Evolutionary conservation across 2,113 vertebrate genomes (phyloP), one percentile per base, ranked within the genome.

Genomic region (Tupaia tana): DNA sequence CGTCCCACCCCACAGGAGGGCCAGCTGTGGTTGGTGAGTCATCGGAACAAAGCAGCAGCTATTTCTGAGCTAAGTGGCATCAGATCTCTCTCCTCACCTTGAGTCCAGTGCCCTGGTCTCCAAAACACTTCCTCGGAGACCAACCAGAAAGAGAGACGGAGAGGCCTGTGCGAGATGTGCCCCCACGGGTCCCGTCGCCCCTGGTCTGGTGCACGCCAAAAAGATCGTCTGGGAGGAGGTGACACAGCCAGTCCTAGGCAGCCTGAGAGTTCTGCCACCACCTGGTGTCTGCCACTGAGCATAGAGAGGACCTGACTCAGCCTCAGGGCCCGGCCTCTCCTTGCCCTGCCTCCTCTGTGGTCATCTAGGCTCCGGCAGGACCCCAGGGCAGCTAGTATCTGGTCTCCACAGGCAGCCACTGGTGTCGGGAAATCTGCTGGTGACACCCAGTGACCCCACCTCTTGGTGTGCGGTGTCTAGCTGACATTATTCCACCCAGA

Each of bases 61-160:
- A 91, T 95, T 97, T 97, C 94, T 83, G 94, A 97, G 71, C 88
- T 59, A 20, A 81, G 12, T 67, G 25, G 64, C 73, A 93, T 88
- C 70, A 0, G 19, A 86, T 93, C 93, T 70, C 88, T 83, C 43
- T 82, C 78, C 85, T 96, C 94, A 96, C 94, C 94, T 96, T 95
- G 94, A 87, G 77, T 86, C 52, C n/a, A 54, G 22, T 24, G 90
- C 61, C 94, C 67, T 88, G 83, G 85, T 84, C 83, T 93, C 73
- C 24, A 86, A 15, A 86, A 20, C 58, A 0, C 75, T 84, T 79
- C 64, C 52, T 69, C 24, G 31, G 34, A 90, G 54, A 88, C n/a
- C 80, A 34, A 66, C 22, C 24, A 9, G 71, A 0, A 11, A 63
- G 34, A 90, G 22, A 90, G 22, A 7, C 61, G 58, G 29, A 83